Base-by-base conservation (phyloP, 2,888 invertebrate species). In the Nomada lathburiana region DNA sequence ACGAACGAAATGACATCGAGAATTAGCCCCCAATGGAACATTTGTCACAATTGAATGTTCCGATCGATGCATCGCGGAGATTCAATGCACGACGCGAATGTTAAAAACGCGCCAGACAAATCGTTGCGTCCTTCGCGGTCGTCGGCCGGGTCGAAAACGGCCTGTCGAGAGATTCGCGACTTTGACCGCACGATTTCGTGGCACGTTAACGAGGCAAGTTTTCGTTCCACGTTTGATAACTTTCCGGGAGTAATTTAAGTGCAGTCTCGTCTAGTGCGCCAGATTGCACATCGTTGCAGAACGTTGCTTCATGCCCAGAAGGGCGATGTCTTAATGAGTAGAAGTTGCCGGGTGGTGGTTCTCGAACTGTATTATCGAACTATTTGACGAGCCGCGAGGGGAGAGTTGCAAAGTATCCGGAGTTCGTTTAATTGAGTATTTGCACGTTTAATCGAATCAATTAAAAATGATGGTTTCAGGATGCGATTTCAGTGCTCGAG, bases 131-230 rank as follows among this genome's bases (percentile, higher is more conserved):
- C 29, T 29, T 0, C 29, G 29, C 29, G 29, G 53, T 60, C 63
- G 80, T 84, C 74, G 77, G 76, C 20, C 53, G 76, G 52, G 67
- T 55, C 71, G 63, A 69, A 70, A 77, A 77, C 62, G 29, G 29
- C 29, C 29, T 29, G 29, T 0, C 29, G 7, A 5, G 36, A 0
- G 0, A 36, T 36, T 36, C 36, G 36, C 36, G 7, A 36, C 7
- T 36, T 36, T 7, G 36, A 36, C 55, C 44, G 18, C 55, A 69
- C 71, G 79, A 71, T 76, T 83, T 53, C 69, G 57, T 52, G 57
- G 18, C 47, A 55, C 70, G 77, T 78, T 86, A 84, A 86, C 86
- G 86, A 86, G 81, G 76, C 86, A 86, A 86, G 69, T 69, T 69
- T n/a, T 57, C 67, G 64, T 50, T 50, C 23, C n/a, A 11, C 11